Evolutionary conservation across 2,888 invertebrate species (phyloP), one percentile per base, ranked within the genome.

Genomic region (Aspidiotus destructor): DNA sequence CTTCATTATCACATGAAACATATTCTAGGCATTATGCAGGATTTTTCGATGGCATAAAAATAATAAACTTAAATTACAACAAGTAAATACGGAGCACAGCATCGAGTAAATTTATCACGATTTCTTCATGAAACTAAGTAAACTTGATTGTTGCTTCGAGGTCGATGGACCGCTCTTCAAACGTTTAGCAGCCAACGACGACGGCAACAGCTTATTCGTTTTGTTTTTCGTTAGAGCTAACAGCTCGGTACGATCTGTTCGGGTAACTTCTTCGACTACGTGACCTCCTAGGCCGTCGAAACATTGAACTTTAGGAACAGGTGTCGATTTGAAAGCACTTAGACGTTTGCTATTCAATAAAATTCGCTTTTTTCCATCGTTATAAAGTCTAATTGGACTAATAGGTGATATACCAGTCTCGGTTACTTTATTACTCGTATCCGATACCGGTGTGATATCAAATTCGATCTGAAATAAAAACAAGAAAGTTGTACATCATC

Each of bases 231-330:
- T 28, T 28, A 28, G 28, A 28, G 28, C 16, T 8, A 65, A 44
- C 28, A 65, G 44, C 7, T 55, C 44, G 42, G 65, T 57, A 9
- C 28, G 53, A 28, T 65, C 65, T 7, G 65, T 68, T 7, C 11
- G 40, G 17, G 41, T 17, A 8, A 41, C 60, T n/a, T 60, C 60
- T 60, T 68, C 52, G 28, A 16, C 58, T 8, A 60, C n/a, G 17
- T 68, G 68, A 8, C 68, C 68, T 16, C 68, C 68, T 9, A 68
- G n/a, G 9, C 68, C 68, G 41, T 68, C 68, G 52, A 48, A 60
- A 53, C 68, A 68, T 53, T 15, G 44, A 8, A 11, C 2, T n/a
- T 28, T 16, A 40, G 60, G 13, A 41, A 10, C 57, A 5, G 65
- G 44, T 44, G 65, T 17, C 1, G 65, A 11, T 16, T 13, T 44